These are phyloP conservation scores for Sinelater perroti DNA, from an alignment of 2,888 invertebrate genomes.

Conservation along the genomic window DNA sequence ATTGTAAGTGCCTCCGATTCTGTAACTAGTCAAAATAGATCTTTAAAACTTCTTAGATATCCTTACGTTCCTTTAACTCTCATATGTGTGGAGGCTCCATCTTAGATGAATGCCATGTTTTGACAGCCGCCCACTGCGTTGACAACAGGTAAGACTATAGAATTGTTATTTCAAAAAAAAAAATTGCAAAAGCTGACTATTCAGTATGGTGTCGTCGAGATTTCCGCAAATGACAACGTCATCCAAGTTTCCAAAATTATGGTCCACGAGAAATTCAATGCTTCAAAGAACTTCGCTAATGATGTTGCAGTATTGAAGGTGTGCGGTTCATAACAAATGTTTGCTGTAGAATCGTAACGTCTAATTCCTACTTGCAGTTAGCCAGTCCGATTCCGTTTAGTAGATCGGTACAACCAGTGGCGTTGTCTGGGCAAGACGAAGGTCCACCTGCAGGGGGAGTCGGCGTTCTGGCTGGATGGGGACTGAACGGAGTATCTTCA, in stretches of 20 bases:
- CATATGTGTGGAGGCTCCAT: constrained; percentile 42
- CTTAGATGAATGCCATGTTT: constrained; percentile 35
- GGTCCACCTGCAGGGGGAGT: constrained; percentile 35
- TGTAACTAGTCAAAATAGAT: not conserved
- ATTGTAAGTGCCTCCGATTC: constrained; percentile 35
- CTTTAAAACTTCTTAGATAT: constrained; percentile 27
- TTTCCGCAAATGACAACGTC: constrained; percentile 20
- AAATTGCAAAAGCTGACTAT: too few species aligned
- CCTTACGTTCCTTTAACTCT: constrained; percentile 11
- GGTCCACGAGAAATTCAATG: constrained; percentile 32
- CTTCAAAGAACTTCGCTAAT: constrained; percentile 33
- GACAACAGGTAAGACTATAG: constrained; percentile 5
- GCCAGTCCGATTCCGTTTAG: constrained; percentile 39
- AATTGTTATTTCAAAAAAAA: not conserved
- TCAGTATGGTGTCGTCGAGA: constrained; percentile 39
- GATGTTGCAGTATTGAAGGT: constrained; percentile 46
- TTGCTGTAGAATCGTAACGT: not conserved
- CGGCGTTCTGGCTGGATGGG: constrained; percentile 45
- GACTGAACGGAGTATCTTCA: constrained; percentile 53
- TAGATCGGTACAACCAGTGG: constrained; percentile 34
- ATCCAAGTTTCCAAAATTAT: constrained; percentile 33
- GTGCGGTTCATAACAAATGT: not conserved
- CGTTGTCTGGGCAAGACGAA: constrained; percentile 40
- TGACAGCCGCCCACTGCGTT: constrained; percentile 42
- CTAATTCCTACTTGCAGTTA: constrained; percentile 39